A percentile compares a stretch with the other conserved stretches of the same genome.
Evolutionary conservation across 2,888 invertebrate species (phyloP).

Genomic region (Timema cristinae): DNA sequence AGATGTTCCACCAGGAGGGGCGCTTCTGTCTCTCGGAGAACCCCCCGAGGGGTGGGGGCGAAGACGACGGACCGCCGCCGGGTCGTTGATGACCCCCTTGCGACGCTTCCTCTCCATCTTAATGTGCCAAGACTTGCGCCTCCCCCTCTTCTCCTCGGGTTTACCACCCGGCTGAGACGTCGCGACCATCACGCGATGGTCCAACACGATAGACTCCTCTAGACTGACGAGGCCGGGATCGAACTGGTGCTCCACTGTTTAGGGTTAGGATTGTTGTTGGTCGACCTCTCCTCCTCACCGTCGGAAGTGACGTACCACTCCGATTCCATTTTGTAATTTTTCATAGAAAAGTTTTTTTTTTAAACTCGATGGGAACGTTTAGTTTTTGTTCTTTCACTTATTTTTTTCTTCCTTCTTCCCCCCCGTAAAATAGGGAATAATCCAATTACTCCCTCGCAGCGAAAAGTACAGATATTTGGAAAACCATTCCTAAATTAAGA

Average conservation of each 20-base stretch:
- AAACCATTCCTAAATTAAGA: no score
- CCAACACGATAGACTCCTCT: conserved; percentile 30
- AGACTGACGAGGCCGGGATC: conserved; percentile 31
- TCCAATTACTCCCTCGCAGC: no score
- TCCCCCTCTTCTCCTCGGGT: conserved; percentile 47
- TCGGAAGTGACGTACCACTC: conserved; percentile 28
- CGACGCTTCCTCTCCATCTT: conserved; percentile 44
- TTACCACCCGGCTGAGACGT: conserved; percentile 39
- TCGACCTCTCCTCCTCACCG: conserved; percentile 16
- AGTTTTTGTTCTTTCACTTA: no score
- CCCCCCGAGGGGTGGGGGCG: conserved; percentile 28
- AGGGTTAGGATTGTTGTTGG: conserved; percentile 17
- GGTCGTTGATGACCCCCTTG: conserved; percentile 44
- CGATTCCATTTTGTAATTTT: conserved; percentile 23
- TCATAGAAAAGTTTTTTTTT: no score
- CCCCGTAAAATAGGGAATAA: no score
- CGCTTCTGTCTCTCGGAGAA: conserved; percentile 62
- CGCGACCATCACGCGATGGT: conserved; percentile 24
- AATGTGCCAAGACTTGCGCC: conserved; percentile 60
- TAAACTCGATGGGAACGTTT: no score
- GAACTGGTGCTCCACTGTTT: conserved; percentile 36
- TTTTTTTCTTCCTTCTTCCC: no score
- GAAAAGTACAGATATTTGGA: no score
- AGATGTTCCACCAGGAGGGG: conserved; percentile 87
- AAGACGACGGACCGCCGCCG: conserved; percentile 14